A percentile compares a stretch with the other conserved stretches of the same genome.
Conservation (phyloP, 2,797 vertebrate species). For the Chelidonichthys spinosus region DNA sequence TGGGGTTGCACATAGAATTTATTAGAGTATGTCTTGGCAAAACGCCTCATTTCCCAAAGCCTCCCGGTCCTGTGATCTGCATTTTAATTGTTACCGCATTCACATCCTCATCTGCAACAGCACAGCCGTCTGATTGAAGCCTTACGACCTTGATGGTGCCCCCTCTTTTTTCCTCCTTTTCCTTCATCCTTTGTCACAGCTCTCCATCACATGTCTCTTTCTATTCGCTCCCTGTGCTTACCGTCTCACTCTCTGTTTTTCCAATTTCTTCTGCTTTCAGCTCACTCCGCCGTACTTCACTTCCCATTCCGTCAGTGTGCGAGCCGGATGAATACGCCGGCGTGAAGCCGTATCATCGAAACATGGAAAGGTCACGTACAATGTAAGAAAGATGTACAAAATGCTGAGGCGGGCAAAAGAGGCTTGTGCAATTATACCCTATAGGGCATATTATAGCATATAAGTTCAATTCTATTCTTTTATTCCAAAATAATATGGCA, state of each 20-base stretch:
- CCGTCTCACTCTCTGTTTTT: neutral
- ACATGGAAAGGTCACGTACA: conserved; percentile 9
- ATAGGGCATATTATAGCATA: neutral
- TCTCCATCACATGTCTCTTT: conserved; percentile 4
- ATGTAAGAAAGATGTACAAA: neutral
- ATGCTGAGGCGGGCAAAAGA: neutral
- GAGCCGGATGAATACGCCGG: neutral
- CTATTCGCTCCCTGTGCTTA: neutral
- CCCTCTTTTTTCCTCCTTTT: neutral
- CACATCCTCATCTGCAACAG: conserved; percentile 55
- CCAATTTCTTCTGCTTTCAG: neutral
- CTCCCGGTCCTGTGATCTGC: conserved; percentile 64
- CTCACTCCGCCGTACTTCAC: neutral
- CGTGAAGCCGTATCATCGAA: conserved; percentile 11
- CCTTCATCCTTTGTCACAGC: neutral
- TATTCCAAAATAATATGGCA: neutral
- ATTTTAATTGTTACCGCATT: conserved; percentile 68
- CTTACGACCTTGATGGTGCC: conserved; percentile 54
- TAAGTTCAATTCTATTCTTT: neutral
- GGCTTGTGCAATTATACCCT: neutral
- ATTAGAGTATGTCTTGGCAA: conserved; percentile 59
- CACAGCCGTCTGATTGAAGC: conserved; percentile 39
- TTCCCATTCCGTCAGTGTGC: conserved; percentile 2
- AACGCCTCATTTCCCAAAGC: conserved; percentile 68
- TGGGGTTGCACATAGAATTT: conserved; percentile 60